Conservation (phyloP, 1,140 invertebrate species). For the Apis cerana region DNA sequence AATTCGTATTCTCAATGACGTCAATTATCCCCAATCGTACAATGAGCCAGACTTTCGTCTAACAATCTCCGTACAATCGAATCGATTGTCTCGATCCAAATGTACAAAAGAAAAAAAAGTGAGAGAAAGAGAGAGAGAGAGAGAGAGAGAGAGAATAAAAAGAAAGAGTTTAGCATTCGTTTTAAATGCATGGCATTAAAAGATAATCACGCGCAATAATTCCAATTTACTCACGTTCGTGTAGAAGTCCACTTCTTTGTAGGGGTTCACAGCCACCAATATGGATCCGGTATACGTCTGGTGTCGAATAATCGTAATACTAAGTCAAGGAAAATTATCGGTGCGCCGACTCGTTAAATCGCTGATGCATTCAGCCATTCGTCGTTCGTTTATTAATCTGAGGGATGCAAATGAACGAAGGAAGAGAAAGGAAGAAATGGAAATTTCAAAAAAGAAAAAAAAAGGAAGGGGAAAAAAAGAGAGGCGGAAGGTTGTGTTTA, state of each 20-base stretch:
- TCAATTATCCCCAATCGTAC: background rate
- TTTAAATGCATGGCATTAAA: background rate
- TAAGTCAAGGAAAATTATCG: conserved; percentile 82
- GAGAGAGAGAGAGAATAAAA: background rate
- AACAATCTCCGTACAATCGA: background rate
- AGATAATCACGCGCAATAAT: conserved; percentile 4
- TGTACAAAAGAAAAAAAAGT: background rate
- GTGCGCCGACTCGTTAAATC: conserved; percentile 5
- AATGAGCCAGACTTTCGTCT: background rate
- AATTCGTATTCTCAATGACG: background rate
- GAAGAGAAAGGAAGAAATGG: background rate
- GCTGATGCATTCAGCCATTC: background rate
- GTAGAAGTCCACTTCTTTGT: conserved; percentile 96
- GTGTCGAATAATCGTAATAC: conserved; percentile 31
- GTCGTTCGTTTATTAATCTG: conserved; percentile 20
- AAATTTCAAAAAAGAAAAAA: background rate
- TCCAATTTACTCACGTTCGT: conserved; percentile 79
- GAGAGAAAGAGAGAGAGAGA: background rate
- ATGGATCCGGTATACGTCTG: conserved; percentile 96
- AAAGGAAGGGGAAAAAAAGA: background rate
- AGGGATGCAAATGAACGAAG: background rate
- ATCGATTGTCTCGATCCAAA: background rate
- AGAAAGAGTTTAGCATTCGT: background rate
- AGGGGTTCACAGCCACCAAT: conserved; percentile 97
- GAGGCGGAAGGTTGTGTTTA: conserved; percentile 4